Base-by-base conservation (phyloP, 2,113 vertebrate genomes). In the Panurus biarmicus region DNA sequence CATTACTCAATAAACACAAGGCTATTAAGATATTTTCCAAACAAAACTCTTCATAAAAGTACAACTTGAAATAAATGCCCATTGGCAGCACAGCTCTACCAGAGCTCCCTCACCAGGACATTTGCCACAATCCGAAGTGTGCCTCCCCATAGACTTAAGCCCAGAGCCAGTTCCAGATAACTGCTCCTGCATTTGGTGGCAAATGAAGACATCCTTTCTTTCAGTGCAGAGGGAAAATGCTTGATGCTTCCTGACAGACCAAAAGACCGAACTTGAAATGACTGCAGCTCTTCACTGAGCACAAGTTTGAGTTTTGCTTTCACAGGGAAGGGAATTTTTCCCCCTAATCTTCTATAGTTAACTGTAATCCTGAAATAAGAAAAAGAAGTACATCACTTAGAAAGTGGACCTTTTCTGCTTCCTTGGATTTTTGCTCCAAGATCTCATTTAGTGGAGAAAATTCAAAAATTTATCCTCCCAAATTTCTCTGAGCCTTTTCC, bases 21-120 rank as follows among this genome's bases (percentile, higher is more conserved):
- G 42, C 60, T 80, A 90, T 92, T 89, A 89, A 80, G 67, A 28
- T 87, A 83, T 83, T 94, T 89, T 79, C 76, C 90, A 90, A 96
- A 95, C 73, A 94, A 90, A 95, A 67, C 50, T 48, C 81, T 82
- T 79, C 79, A 79, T 44, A 33, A 95, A 91, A 88, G 70, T 29
- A 69, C 28, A 54, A 31, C 24, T 76, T 84, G 77, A 44, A 95
- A 73, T 14, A 85, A 78, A 88, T 15, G 24, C 9, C 31, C 36
- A 33, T 2, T 7, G 2, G 18, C 51, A 58, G 58, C 29, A 66
- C 12, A 33, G 66, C 50, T 93, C 85, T 85, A 70, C 66, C 58
- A 91, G 45, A 95, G 87, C 87, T 89, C 82, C 92, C 78, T 66
- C 50, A 71, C 8, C 47, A 54, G 58, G 66, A 70, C 38, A 54